Conservation (phyloP, 2,113 vertebrate species). For the Misgurnus mizolepis region DNA sequence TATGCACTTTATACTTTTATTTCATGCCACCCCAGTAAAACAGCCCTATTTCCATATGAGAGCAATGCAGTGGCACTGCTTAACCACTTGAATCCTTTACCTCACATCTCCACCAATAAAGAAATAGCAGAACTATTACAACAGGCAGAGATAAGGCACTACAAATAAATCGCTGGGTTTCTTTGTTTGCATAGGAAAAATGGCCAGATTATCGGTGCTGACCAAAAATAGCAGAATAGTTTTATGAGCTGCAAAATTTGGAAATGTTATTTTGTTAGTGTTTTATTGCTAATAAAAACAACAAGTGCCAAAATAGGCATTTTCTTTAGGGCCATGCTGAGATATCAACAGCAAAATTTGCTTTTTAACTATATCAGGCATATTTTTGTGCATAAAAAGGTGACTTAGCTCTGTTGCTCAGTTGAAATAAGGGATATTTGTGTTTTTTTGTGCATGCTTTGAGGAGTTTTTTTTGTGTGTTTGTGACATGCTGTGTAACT, state of each 20-base stretch:
- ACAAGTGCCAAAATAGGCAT: constrained; percentile 20
- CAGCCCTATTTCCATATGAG: constrained; percentile 46
- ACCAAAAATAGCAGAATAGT: constrained; percentile 30
- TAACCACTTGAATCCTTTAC: constrained; percentile 33
- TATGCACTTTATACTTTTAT: constrained; percentile 67
- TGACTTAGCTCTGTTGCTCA: background rate
- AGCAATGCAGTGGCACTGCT: constrained; percentile 30
- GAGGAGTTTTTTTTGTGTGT: constrained; percentile 51
- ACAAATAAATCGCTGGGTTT: constrained; percentile 16
- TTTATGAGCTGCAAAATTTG: constrained; percentile 8
- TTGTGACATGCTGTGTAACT: constrained; percentile 46
- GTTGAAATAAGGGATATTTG: constrained; percentile 15
- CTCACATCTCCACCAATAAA: constrained; percentile 9
- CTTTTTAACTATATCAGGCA: background rate
- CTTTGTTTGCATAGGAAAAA: constrained; percentile 19
- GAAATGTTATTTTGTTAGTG: constrained; percentile 10
- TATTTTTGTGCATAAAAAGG: background rate
- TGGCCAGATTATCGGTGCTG: constrained; percentile 22
- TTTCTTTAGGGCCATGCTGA: constrained; percentile 13
- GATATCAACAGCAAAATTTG: constrained; percentile 23
- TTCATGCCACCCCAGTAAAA: constrained; percentile 29
- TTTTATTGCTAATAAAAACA: constrained; percentile 1
- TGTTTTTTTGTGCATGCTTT: constrained; percentile 55
- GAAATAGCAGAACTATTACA: background rate
- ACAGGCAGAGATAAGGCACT: background rate